Base-by-base conservation (phyloP, 1,140 invertebrate genomes). In the Spodoptera litura region DNA sequence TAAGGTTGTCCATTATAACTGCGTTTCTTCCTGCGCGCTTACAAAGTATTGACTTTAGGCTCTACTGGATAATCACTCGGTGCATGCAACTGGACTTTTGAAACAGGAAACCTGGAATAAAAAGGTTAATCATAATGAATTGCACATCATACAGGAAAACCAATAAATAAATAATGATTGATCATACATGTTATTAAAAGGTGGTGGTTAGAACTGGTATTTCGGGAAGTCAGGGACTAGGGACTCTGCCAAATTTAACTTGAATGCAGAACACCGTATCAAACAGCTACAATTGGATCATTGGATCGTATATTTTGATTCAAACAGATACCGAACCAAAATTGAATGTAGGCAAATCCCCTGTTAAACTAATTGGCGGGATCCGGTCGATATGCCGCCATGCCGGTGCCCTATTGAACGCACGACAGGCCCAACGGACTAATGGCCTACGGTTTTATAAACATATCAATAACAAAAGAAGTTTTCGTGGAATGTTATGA, bases 381-480 rank as follows among this genome's bases (percentile, higher is more conserved):
- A 70, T 70, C 49, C 49, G 66, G 66, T 31, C 49, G 66, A 70
- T 66, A 66, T 31, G 25, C 20, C 49, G 66, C 51, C 49, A 66
- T 31, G 25, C 20, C 49, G 25, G 49, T 70, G 66, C 66, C 66
- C 66, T 70, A 70, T 70, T 70, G 66, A 70, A 70, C 49, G 66
- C 49, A 13, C 27, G 66, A 53, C 66, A n/a, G 20, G 25, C 13
- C 44, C 25, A 53, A 31, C 66, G 15, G 20, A 49, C 20, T 70
- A 53, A 70, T 53, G 15, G 49, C 15, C 12, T 25, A 13, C 66
- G 49, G 20, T 52, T 51, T 51, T 52, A 53, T 70, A 53, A 70
- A 70, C 49, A 53, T 70, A 49, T 53, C 66, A n/a, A n/a, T 70
- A 25, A 31, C 44, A 25, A 52, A 38, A 68, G 8, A 9, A 51